These are phyloP conservation scores for Bombus pascuorum DNA, from an alignment of 1,140 invertebrate genomes.

Conservation along the genomic window DNA sequence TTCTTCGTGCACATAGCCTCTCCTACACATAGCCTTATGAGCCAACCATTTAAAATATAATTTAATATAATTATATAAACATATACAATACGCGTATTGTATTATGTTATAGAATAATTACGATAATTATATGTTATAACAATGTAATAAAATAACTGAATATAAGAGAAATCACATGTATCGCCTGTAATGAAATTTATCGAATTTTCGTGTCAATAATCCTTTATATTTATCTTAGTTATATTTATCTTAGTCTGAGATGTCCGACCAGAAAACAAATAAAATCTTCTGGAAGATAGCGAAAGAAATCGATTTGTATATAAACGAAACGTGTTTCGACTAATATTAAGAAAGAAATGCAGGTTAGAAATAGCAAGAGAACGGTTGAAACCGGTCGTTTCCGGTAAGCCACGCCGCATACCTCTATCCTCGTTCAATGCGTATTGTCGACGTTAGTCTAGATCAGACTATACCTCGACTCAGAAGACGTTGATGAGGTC, in stretches of 20 bases:
- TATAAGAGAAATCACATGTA: neutral
- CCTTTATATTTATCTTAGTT: neutral
- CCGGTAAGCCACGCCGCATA: slow-evolving; percentile 41
- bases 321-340: neutral
- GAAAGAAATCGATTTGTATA: neutral
- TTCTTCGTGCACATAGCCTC: neutral
- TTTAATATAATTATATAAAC: neutral
- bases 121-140: neutral
- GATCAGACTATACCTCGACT: slow-evolving; percentile 71
- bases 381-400: slow-evolving; percentile 56
- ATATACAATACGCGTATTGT: neutral
- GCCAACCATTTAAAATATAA: too few relatives aligned
- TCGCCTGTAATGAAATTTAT: neutral
- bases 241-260: too few relatives aligned
- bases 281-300: neutral
- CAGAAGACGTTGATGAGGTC: slow-evolving; percentile 73
- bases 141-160: too few relatives aligned
- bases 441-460: slow-evolving; percentile 46
- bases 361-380: slow-evolving; percentile 26
- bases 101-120: neutral
- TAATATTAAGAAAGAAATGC: too few relatives aligned
- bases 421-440: slow-evolving; percentile 49
- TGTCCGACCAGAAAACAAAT: neutral
- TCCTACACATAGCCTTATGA: too few relatives aligned
- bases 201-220: neutral